A percentile compares a stretch with the other conserved stretches of the same genome.
These are phyloP conservation scores for Actinia equina DNA, from an alignment of 64 coral and sea anemone species.

Conservation along the genomic window DNA sequence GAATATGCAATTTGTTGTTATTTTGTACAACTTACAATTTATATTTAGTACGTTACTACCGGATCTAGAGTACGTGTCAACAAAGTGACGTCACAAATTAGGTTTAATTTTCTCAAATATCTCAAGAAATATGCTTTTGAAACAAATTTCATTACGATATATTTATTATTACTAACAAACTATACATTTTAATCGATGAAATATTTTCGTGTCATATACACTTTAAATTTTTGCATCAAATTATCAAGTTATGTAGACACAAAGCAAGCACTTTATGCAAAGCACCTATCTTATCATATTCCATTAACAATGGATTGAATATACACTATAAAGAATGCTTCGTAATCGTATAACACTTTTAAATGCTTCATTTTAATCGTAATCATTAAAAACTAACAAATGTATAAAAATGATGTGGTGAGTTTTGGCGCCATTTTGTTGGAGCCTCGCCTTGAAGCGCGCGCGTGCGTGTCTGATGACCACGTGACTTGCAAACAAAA, in stretches of 20 bases:
- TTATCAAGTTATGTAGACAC: neutral
- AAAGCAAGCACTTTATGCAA: neutral
- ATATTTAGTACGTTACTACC: no score
- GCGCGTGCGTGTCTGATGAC: neutral
- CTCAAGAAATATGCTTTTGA: no score
- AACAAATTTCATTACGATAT: no score
- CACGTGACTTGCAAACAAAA: neutral
- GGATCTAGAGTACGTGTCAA: no score
- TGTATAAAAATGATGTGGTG: neutral
- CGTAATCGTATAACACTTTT: neutral
- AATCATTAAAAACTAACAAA: neutral
- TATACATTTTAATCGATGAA: no score
- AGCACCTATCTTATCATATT: neutral
- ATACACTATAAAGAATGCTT: neutral
- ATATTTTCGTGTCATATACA: no score
- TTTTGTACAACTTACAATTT: no score
- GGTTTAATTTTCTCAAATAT: no score
- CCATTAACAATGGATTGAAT: neutral
- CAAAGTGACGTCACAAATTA: no score
- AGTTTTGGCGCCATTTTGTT: constrained; percentile 1
- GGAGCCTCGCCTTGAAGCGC: neutral
- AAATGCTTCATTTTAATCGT: neutral
- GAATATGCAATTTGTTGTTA: no score
- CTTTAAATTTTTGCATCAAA: neutral
- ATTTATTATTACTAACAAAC: no score